A percentile compares a stretch with the other conserved stretches of the same genome.
Conservation (phyloP, 2,113 vertebrate genomes). For the Sinocyclocheilus maitianheensis region DNA sequence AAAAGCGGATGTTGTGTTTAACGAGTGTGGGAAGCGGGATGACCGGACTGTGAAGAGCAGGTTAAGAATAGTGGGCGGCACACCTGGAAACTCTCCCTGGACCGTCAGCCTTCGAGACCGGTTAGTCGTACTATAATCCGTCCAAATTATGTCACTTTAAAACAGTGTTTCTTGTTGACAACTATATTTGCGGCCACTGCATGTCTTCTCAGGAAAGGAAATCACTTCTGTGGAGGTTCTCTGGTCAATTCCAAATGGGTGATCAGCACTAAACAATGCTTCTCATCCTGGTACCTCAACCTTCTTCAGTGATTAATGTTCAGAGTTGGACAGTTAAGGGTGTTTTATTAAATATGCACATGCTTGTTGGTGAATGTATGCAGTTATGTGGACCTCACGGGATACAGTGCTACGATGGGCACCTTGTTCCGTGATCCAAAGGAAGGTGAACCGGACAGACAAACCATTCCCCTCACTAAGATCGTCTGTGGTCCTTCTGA, state of each 20-base stretch:
- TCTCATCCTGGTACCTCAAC: slow-evolving; percentile 87
- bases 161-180: neutral
- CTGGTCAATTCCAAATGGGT: slow-evolving; percentile 92
- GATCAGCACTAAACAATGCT: slow-evolving; percentile 93
- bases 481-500: slow-evolving; percentile 88
- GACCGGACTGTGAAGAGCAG: slow-evolving; percentile 60
- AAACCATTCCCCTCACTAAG: slow-evolving; percentile 80
- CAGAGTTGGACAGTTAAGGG: neutral
- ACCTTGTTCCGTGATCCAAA: slow-evolving; percentile 83
- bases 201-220: slow-evolving; percentile 78
- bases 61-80: slow-evolving; percentile 81
- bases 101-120: slow-evolving; percentile 93
- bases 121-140: slow-evolving; percentile 67
- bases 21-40: slow-evolving; percentile 84
- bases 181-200: neutral
- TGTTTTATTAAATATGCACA: slow-evolving; percentile 7
- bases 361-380: slow-evolving; percentile 41
- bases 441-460: slow-evolving; percentile 78
- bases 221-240: slow-evolving; percentile 95
- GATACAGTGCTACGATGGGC: slow-evolving; percentile 89
- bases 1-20: slow-evolving; percentile 81
- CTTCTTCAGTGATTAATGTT: neutral
- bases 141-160: neutral
- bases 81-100: slow-evolving; percentile 93
- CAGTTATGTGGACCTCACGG: slow-evolving; percentile 83